Conservation (phyloP, 2,113 vertebrate species). For the Speoplatyrhinus poulsoni region DNA sequence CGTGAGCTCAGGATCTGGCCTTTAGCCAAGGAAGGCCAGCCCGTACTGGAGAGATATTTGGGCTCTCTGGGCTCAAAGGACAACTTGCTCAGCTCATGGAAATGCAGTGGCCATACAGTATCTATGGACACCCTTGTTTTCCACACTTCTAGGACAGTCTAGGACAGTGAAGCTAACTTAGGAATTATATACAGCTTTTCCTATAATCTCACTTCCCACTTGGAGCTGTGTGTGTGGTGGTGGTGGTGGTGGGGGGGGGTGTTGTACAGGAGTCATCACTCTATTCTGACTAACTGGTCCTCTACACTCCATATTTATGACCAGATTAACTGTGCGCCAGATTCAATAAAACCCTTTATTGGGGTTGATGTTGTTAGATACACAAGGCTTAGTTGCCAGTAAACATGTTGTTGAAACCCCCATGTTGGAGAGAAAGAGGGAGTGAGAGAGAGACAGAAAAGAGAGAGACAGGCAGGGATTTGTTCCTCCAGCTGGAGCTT, state of each 20-base stretch:
- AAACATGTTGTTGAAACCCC: conserved; percentile 68
- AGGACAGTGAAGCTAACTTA: conserved; percentile 44
- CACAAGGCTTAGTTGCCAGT: conserved; percentile 75
- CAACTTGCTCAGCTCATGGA: not conserved
- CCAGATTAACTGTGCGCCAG: conserved; percentile 61
- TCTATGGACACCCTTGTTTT: conserved; percentile 15
- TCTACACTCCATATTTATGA: conserved; percentile 63
- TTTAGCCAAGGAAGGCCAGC: not conserved
- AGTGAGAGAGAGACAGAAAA: not conserved
- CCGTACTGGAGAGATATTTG: not conserved
- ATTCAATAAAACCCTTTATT: conserved; percentile 76
- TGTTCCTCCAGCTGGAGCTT: not conserved
- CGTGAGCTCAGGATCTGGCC: not conserved
- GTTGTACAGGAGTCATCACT: conserved; percentile 61
- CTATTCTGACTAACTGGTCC: conserved; percentile 53
- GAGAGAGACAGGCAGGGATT: not conserved
- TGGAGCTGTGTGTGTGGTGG: conserved; percentile 59
- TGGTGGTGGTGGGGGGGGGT: conserved; percentile 29
- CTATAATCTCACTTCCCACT: conserved; percentile 13
- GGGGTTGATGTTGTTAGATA: conserved; percentile 76
- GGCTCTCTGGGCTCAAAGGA: not conserved
- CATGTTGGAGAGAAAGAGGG: conserved; percentile 5
- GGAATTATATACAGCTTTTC: conserved; percentile 21
- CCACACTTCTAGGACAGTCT: not conserved
- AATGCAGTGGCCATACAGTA: conserved; percentile 22